Conservation (phyloP, 2,797 vertebrate genomes). For the Valencia hispanica region DNA sequence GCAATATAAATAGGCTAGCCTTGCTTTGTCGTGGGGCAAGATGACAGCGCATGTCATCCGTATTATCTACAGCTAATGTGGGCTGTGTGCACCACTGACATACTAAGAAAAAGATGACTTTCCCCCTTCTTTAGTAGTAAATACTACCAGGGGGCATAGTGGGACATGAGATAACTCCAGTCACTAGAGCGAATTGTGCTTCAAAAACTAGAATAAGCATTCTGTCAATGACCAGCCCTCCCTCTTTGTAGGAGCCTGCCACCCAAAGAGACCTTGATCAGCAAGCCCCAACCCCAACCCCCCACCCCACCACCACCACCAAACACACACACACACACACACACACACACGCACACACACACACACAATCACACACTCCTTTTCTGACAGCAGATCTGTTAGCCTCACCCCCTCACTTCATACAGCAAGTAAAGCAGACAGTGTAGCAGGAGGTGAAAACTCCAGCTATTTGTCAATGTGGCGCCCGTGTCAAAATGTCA, state of each 20-base stretch:
- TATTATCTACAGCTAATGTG: neutral
- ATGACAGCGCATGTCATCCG: neutral
- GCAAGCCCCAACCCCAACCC: conserved; percentile 63
- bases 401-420: conserved; percentile 63
- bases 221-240: conserved; percentile 63
- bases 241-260: conserved; percentile 71
- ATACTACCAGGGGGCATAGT: neutral
- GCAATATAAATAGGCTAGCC: neutral
- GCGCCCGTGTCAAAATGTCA: conserved; percentile 87
- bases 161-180: conserved; percentile 48
- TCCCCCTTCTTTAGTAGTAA: conserved; percentile 53
- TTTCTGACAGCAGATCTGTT: conserved; percentile 84
- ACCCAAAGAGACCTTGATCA: conserved; percentile 84
- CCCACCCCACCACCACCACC: neutral
- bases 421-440: conserved; percentile 83
- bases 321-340: too few species aligned
- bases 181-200: conserved; percentile 31
- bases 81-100: conserved; percentile 40
- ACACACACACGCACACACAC: conserved; percentile 17
- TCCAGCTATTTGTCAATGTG: conserved; percentile 87
- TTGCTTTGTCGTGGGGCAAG: neutral
- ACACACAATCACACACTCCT: conserved; percentile 20
- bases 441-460: conserved; percentile 86
- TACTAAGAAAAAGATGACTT: conserved; percentile 64
- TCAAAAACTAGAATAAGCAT: conserved; percentile 56